Percentiles rank a stretch among this genome's conserved stretches.
phyloP scores from a whole-genome alignment of 53 echinoderm and acorn worm genomes.

The Antedon mediterranea region DNA sequence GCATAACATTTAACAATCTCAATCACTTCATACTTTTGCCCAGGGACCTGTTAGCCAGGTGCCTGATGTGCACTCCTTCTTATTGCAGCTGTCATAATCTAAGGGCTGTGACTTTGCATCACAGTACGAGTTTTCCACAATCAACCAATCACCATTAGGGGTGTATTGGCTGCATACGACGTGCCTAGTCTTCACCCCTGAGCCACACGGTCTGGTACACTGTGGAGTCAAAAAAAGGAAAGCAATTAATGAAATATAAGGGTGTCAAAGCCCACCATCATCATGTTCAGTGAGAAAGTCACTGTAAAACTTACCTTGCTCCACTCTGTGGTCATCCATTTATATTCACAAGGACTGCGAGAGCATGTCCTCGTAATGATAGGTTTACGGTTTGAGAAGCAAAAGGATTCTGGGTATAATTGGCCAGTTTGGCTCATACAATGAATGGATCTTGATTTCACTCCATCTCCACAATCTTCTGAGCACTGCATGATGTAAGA shows the following conservation, averaged over 20 bases:
- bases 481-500: constrained; percentile 42
- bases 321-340: constrained; percentile 69
- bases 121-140: constrained; percentile 27
- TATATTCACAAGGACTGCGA: constrained; percentile 26
- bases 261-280: no score
- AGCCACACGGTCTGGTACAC: constrained; percentile 85
- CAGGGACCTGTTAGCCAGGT: constrained; percentile 62
- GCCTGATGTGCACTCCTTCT: constrained; percentile 48
- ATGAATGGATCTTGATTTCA: constrained; percentile 46
- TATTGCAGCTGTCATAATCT: constrained; percentile 29
- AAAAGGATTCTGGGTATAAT: constrained; percentile 37
- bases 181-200: constrained; percentile 50
- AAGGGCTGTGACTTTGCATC: constrained; percentile 17
- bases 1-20: no score
- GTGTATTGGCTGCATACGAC: constrained; percentile 53
- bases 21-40: constrained; percentile 33
- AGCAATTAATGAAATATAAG: background rate
- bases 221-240: constrained; percentile 18
- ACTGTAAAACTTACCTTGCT: constrained; percentile 51
- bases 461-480: constrained; percentile 54
- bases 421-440: constrained; percentile 46
- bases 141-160: constrained; percentile 13
- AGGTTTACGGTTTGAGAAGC: constrained; percentile 40
- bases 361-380: constrained; percentile 37
- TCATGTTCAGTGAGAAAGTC: background rate